Percentiles rank a stretch among this genome's conserved stretches.
Conservation (phyloP, 2,797 vertebrate species). For the Dromococcyx pavoninus region DNA sequence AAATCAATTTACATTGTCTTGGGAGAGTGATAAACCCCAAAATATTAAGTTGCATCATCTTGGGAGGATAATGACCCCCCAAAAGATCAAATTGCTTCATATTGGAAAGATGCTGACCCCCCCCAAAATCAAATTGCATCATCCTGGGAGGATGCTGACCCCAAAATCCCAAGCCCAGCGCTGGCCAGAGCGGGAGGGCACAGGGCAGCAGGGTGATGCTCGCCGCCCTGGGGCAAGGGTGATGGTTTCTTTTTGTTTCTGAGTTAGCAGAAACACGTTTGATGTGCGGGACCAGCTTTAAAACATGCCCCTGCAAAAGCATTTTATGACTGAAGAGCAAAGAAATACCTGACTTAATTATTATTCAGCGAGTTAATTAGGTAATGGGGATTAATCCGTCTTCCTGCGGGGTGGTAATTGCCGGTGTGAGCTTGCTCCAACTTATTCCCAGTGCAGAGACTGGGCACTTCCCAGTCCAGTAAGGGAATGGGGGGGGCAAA, state of each 20-base stretch:
- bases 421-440: neutral
- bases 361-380: constrained; percentile 41
- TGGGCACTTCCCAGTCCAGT: neutral
- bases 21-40: too few species aligned
- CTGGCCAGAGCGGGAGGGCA: neutral
- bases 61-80: too few species aligned
- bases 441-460: neutral
- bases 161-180: neutral
- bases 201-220: neutral
- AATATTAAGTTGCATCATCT: neutral
- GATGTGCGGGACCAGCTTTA: neutral
- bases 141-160: neutral
- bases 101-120: accelerated
- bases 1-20: neutral
- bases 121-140: too few species aligned
- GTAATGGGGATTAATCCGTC: constrained; percentile 23
- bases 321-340: neutral
- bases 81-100: neutral
- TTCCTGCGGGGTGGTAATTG: constrained; percentile 24
- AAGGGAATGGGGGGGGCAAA: neutral
- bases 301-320: constrained; percentile 40
- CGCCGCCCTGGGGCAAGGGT: accelerated
- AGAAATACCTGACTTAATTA: constrained; percentile 50
- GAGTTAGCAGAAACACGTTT: neutral
- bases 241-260: neutral